These are phyloP conservation scores for Catalaphyllia jardinei DNA, from an alignment of 64 coral and sea anemone species.

Conservation along the genomic window DNA sequence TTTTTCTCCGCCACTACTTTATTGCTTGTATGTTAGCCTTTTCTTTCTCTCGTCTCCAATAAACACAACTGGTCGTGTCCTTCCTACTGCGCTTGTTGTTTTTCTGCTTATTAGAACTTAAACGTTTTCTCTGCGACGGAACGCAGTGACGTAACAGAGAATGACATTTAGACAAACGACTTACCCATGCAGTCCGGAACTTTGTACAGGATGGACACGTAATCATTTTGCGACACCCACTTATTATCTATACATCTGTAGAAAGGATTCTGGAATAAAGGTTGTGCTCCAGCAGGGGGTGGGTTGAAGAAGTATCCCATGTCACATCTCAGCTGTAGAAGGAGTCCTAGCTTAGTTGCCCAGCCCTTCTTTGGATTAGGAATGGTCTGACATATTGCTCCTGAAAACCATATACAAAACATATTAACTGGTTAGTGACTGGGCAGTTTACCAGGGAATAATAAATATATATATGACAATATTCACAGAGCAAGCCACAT, in stretches of 20 bases:
- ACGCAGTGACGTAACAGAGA: too few relatives aligned
- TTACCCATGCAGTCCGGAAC: conserved; percentile 79
- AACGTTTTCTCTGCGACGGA: too few relatives aligned
- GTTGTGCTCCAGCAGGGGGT: conserved; percentile 15
- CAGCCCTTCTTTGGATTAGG: conserved; percentile 50
- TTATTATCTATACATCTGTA: conserved; percentile 47
- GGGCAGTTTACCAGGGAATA: too few relatives aligned
- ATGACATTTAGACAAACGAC: neutral
- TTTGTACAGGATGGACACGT: neutral
- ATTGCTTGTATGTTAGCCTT: too few relatives aligned
- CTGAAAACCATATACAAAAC: conserved; percentile 15
- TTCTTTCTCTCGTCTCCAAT: too few relatives aligned
- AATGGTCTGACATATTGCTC: conserved; percentile 14
- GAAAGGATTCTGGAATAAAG: neutral
- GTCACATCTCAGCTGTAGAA: conserved; percentile 51
- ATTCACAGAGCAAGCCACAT: too few relatives aligned
- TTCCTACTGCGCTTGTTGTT: too few relatives aligned
- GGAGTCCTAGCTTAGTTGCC: neutral
- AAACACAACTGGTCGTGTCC: too few relatives aligned
- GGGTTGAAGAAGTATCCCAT: conserved; percentile 69
- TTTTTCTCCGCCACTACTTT: too few relatives aligned
- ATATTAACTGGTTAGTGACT: too few relatives aligned
- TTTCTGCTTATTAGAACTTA: too few relatives aligned
- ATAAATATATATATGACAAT: too few relatives aligned
- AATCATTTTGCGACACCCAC: conserved; percentile 22